Evolutionary conservation across 2,113 vertebrate species (phyloP).

Genomic region (Octodon degus): DNA sequence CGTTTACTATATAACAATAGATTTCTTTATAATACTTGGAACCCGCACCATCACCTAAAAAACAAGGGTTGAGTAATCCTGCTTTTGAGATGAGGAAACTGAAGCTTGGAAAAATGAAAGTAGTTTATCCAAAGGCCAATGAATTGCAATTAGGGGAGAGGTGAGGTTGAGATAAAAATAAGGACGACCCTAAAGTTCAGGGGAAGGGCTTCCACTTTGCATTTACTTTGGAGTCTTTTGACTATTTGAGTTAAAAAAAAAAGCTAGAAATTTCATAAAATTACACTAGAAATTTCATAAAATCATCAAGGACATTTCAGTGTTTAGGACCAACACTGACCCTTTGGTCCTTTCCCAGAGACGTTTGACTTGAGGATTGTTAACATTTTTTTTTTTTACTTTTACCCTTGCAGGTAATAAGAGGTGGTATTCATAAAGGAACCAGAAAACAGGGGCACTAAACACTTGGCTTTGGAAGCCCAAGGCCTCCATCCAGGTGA

Average conservation of each 20-base stretch:
- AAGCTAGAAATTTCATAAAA: background rate
- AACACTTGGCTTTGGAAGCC: background rate
- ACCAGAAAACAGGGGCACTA: background rate
- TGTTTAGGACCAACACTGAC: background rate
- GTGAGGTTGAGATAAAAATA: fast-evolving
- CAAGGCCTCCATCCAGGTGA: background rate
- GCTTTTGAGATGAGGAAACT: background rate
- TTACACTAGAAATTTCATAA: background rate
- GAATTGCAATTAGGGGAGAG: background rate
- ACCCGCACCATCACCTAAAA: background rate
- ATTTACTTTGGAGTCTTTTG: background rate
- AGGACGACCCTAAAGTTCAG: background rate
- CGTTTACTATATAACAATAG: background rate
- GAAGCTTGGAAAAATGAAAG: background rate
- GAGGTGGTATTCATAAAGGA: background rate
- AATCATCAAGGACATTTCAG: background rate
- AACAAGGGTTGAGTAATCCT: background rate
- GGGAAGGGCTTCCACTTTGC: background rate
- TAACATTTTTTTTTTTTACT: background rate
- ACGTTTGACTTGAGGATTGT: background rate
- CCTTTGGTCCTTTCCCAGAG: background rate
- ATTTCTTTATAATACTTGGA: background rate
- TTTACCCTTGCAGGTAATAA: background rate
- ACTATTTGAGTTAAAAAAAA: background rate
- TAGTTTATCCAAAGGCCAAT: background rate